Conservation (phyloP, 2,797 vertebrate genomes). For the Ptychadena robeensis region DNA sequence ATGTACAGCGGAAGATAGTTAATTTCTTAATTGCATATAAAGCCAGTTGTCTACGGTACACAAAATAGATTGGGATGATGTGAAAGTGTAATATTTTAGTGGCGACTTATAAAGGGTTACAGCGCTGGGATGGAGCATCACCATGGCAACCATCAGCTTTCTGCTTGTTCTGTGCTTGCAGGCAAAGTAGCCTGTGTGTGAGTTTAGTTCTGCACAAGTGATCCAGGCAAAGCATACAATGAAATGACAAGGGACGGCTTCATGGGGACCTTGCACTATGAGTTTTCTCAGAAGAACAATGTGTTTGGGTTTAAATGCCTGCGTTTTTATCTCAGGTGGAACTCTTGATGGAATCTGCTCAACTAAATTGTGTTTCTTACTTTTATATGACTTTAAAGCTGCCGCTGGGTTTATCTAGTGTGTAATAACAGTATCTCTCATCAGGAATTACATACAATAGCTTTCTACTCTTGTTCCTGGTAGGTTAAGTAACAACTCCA, state of each 20-base stretch:
- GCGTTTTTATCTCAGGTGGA: not conserved
- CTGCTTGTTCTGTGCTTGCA: constrained; percentile 54
- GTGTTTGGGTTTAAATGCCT: not conserved
- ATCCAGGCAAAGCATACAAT: not conserved
- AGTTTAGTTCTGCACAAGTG: constrained; percentile 53
- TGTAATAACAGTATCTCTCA: not conserved
- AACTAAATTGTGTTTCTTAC: constrained; percentile 17
- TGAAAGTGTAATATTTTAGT: constrained; percentile 26
- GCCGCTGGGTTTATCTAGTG: not conserved
- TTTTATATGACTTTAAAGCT: not conserved
- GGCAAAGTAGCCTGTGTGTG: constrained; percentile 22
- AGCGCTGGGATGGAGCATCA: constrained; percentile 49
- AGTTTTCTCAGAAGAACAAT: not conserved
- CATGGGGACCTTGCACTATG: not conserved
- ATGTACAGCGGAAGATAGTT: not conserved
- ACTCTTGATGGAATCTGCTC: not conserved
- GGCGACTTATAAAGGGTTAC: constrained; percentile 43
- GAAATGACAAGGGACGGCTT: not conserved
- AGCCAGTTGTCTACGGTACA: not conserved
- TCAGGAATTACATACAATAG: not conserved
- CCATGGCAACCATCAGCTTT: constrained; percentile 44
- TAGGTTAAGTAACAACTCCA: not conserved
- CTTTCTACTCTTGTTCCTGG: not conserved
- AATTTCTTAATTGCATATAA: constrained; percentile 15
- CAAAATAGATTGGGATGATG: constrained; percentile 2